Evolutionary conservation across 2,113 vertebrate species (phyloP).

Genomic region (Amblyornis subalaris): DNA sequence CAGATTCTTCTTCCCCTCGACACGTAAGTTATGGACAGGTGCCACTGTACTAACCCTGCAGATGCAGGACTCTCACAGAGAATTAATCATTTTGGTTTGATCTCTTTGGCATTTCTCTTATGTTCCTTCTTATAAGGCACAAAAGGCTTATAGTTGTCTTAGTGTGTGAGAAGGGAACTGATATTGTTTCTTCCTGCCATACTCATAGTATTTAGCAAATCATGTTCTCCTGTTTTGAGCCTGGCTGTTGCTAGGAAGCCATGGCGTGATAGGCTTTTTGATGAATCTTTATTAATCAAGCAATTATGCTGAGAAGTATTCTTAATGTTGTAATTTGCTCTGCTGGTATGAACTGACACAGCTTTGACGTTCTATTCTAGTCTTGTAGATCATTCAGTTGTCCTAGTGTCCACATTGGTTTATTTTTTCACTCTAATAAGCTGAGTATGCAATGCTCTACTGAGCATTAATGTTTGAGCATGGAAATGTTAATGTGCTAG

Average conservation of each 20-base stretch:
- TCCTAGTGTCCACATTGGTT: background rate
- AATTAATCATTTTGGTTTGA: background rate
- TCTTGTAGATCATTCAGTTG: background rate
- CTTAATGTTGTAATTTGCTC: background rate
- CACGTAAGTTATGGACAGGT: slow-evolving; percentile 81
- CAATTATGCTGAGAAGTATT: background rate
- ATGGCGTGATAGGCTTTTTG: background rate
- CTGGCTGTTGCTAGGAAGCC: background rate
- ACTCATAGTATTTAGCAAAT: background rate
- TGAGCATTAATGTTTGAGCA: background rate
- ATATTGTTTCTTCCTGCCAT: accelerated
- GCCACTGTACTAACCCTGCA: slow-evolving; percentile 15
- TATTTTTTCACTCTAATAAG: background rate
- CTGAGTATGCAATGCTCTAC: background rate
- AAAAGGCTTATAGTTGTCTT: background rate
- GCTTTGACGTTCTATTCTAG: background rate
- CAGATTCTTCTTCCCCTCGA: slow-evolving; percentile 96
- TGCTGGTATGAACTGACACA: background rate
- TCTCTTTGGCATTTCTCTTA: background rate
- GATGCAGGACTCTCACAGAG: slow-evolving; percentile 28
- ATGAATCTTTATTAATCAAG: background rate
- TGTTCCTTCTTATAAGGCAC: background rate
- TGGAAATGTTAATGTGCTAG: background rate
- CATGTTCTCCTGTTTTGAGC: background rate
- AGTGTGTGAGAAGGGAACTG: background rate